Evolutionary conservation across 2,113 vertebrate species (phyloP), one percentile per base, ranked within the genome.

Genomic region (Elgaria multicarinata): DNA sequence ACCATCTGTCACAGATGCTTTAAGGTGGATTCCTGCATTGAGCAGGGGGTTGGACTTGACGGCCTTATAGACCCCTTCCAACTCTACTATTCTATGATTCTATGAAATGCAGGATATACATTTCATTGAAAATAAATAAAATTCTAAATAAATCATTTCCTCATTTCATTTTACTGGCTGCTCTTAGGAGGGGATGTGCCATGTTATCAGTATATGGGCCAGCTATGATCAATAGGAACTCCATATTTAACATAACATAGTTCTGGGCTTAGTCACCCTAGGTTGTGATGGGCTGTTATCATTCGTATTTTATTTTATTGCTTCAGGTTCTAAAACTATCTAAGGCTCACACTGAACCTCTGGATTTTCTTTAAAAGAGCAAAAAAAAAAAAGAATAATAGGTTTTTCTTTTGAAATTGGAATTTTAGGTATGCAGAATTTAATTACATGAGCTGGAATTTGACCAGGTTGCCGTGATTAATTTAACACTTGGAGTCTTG

Each of bases 361-460:
- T 66, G 24, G 58, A 28, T 85, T 62, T 86, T 44, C 58, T 87
- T 93, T 93, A 84, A 55, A 90, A 50, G 46, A 89, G 33, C 31
- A 84, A 85, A 53, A 22, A 33, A 66, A 89, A 84, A 85, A 53
- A 22, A 33, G 71, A 89, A 84, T 67, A 91, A 58, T 86, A 93
- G 66, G 42, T 87, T 95, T 91, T 72, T 9, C 83, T 87, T 5
- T 82, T 92, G 86, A 87, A 95, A 87, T 76, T 92, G 50, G 87
- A 94, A 93, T 93, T 92, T 93, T 92, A 96, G 91, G 90, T 75
- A 92, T 94, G 90, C 87, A 92, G 91, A 83, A 95, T 90, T 50
- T 90, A 95, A 93, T 94, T 94, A 95, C 69, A 42, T 87, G 77
- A 92, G 58, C 53, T 92, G 91, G 92, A 96, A 93, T 96, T 93